These are phyloP conservation scores for Grammomys surdaster DNA, from an alignment of 2,113 vertebrate genomes.

Conservation along the genomic window DNA sequence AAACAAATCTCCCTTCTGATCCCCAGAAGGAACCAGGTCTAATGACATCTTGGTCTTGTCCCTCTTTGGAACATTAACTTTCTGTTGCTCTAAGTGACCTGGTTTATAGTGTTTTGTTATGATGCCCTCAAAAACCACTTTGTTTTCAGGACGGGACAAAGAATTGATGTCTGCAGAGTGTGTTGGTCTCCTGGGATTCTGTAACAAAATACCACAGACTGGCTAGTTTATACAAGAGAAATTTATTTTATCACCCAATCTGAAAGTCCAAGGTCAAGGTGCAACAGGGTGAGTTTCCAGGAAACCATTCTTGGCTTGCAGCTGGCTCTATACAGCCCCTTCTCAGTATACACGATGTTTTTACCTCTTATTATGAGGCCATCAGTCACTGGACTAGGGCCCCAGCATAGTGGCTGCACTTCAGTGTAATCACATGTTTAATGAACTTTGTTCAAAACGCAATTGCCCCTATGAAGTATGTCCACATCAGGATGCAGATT, in stretches of 20 bases:
- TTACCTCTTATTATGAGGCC: background rate
- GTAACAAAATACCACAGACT: background rate
- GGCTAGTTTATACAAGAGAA: background rate
- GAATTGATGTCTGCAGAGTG: background rate
- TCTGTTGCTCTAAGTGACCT: background rate
- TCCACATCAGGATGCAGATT: fast-evolving
- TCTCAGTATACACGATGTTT: background rate
- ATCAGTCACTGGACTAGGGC: background rate
- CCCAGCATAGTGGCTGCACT: background rate
- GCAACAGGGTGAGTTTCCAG: background rate
- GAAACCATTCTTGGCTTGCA: background rate
- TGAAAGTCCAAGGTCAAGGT: background rate
- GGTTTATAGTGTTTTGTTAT: background rate
- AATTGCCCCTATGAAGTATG: background rate
- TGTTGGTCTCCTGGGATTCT: background rate
- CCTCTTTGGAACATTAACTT: background rate
- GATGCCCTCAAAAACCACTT: background rate
- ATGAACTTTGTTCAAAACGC: background rate
- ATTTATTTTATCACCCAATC: background rate
- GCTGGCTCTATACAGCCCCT: background rate
- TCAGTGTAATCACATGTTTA: background rate
- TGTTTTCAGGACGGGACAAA: background rate
- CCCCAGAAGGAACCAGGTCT: background rate
- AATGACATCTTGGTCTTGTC: background rate
- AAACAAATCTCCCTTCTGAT: no score